Evolutionary conservation across 2,888 invertebrate genomes (phyloP), one percentile per base, ranked within the genome.

Genomic region (Itoplectis maculator): DNA sequence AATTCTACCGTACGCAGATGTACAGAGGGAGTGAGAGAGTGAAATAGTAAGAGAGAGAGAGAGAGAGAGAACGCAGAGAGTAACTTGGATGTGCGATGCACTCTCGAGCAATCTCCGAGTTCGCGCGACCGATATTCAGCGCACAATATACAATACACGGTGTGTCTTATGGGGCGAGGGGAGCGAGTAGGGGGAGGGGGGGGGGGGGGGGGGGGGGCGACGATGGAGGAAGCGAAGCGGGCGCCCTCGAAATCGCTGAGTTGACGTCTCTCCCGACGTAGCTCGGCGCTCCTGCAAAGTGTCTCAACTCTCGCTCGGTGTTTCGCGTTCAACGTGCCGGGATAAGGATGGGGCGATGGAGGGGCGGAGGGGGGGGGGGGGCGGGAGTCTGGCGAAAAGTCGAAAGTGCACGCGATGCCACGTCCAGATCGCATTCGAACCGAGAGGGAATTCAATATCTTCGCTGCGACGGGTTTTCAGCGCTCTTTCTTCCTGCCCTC

Each of bases 361-460:
- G n/a, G n/a, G n/a, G n/a, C n/a, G n/a, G n/a, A n/a, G n/a, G n/a
- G n/a, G n/a, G n/a, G n/a, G n/a, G n/a, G n/a, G n/a, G n/a, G n/a
- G n/a, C n/a, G n/a, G n/a, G n/a, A n/a, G n/a, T n/a, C n/a, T n/a
- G n/a, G n/a, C n/a, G n/a, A n/a, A 69, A 78, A 49, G 65, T 78
- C 49, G 78, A 79, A 63, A 79, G 81, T 87, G 82, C 85, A 84
- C 81, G 76, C 81, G 76, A 68, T 80, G 81, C 76, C 83, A 81
- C 84, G 81, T 82, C 81, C 80, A 74, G 84, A 80, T 85, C 85
- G 84, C 84, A 73, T 80, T 79, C 81, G 65, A 83, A 83, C 82
- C 84, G 85, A 83, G 84, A 84, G 85, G 79, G 88, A 87, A 88
- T 88, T 87, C 87, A 87, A 88, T 88, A 88, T 88, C 87, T 84